A percentile compares a stretch with the other conserved stretches of the same genome.
phyloP scores from a whole-genome alignment of 2,113 vertebrate species.

The Eptesicus fuscus region DNA sequence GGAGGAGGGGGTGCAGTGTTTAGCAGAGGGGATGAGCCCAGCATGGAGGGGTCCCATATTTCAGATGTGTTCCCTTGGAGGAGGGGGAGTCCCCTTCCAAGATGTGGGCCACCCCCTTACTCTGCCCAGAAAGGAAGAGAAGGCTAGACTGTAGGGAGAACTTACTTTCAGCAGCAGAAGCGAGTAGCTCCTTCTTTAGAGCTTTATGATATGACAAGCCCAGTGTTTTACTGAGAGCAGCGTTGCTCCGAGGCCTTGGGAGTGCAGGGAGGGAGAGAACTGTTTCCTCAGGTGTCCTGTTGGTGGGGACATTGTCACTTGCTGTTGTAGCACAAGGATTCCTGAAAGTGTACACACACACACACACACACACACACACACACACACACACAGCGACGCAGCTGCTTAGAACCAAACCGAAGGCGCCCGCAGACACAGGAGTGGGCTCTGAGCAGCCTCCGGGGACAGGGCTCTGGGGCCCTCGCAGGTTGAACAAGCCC shows the following conservation, averaged over 20 bases:
- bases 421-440: background rate
- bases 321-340: conserved; percentile 37
- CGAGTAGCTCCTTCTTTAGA: background rate
- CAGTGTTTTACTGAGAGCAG: background rate
- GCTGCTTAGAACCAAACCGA: background rate
- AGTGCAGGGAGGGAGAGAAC: background rate
- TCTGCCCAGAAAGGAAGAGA: background rate
- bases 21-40: background rate
- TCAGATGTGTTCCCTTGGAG: background rate
- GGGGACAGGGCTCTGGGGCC: background rate
- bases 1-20: accelerated
- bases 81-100: background rate
- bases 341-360: background rate
- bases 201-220: background rate
- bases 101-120: background rate
- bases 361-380: background rate
- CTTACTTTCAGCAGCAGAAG: background rate
- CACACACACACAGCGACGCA: background rate
- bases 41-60: background rate
- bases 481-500: background rate
- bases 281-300: conserved; percentile 68
- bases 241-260: background rate
- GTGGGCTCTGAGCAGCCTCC: background rate
- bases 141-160: background rate
- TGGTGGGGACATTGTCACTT: conserved; percentile 74